Base-by-base conservation (phyloP, 2,113 vertebrate genomes). In the Ochotona curzoniae region DNA sequence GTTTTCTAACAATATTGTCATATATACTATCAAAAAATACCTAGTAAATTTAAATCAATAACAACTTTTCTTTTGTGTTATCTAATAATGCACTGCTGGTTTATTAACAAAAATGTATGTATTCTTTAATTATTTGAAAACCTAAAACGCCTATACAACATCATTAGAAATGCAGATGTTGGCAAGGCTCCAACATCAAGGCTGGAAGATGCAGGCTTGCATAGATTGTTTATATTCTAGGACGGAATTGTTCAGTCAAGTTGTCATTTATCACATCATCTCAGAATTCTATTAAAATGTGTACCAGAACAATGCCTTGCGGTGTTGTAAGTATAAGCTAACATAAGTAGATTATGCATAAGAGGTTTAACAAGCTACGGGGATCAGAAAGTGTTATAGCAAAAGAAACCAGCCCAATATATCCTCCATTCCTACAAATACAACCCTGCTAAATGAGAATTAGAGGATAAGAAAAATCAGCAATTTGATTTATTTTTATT, bases 221-320 rank as follows among this genome's bases (percentile, higher is more conserved):
- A 18, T 54, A 84, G 26, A 87, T 18, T 90, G 60, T 82, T 90
- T 92, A 87, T 70, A 96, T 90, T 93, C 12, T 88, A 85, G 26
- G 28, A 70, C 44, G 12, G 28, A 92, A 93, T 91, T 76, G 81
- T 44, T 91, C 91, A 83, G 14, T 61, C 25, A 84, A 83, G 30
- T 87, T 93, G 70, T 93, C 69, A 90, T 78, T 89, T 93, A 94
- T 94, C 82, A 89, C 3, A 71, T 3, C 8, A 91, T 93, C 93
- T 89, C 94, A 79, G 69, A 93, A 96, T 94, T 89, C 76, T 93
- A 90, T 89, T 95, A 93, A 92, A 96, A 87, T 30, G 51, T 60
- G 30, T 74, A 95, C 69, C 23, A 82, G 81, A 89, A 97, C 76
- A 95, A 87, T 90, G 57, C 10, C 80, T 63, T 87, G 32, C 32